Conservation (phyloP, 2,888 invertebrate genomes). For the Platycheirus albimanus region DNA sequence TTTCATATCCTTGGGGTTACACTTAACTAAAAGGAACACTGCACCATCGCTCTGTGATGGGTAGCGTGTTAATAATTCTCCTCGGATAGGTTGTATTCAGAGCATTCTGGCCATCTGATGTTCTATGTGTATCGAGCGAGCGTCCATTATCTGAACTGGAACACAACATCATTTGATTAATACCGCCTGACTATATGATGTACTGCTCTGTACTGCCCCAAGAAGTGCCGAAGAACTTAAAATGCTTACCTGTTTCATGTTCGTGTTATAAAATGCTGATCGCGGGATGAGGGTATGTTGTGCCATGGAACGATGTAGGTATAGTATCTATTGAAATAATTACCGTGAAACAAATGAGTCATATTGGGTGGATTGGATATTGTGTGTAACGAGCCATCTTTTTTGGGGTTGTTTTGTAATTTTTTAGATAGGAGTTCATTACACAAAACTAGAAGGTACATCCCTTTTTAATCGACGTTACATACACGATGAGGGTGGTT, state of each 20-base stretch:
- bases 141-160: conserved; percentile 33
- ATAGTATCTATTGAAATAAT: too few relatives aligned
- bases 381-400: conserved; percentile 10
- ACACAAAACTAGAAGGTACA: too few relatives aligned
- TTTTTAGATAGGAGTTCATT: too few relatives aligned
- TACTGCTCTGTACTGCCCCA: conserved; percentile 37
- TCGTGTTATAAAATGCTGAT: conserved; percentile 34
- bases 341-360: conserved; percentile 72
- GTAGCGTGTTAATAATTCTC: conserved; percentile 70
- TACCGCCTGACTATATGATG: conserved; percentile 61
- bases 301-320: too few relatives aligned
- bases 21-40: conserved; percentile 10
- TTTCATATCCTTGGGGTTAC: conserved; percentile 56
- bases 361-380: conserved; percentile 32
- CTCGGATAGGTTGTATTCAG: conserved; percentile 24
- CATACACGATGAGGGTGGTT: conserved; percentile 49
- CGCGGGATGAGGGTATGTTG: too few relatives aligned
- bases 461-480: conserved; percentile 26
- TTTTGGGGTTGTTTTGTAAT: background rate
- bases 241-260: conserved; percentile 56
- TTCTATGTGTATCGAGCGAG: conserved; percentile 38
- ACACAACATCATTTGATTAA: conserved; percentile 62
- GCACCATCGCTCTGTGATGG: conserved; percentile 43
- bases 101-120: conserved; percentile 62
- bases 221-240: conserved; percentile 35